These are phyloP conservation scores for Nyctibius bracteatus DNA, from an alignment of 2,113 vertebrate genomes.

Conservation along the genomic window DNA sequence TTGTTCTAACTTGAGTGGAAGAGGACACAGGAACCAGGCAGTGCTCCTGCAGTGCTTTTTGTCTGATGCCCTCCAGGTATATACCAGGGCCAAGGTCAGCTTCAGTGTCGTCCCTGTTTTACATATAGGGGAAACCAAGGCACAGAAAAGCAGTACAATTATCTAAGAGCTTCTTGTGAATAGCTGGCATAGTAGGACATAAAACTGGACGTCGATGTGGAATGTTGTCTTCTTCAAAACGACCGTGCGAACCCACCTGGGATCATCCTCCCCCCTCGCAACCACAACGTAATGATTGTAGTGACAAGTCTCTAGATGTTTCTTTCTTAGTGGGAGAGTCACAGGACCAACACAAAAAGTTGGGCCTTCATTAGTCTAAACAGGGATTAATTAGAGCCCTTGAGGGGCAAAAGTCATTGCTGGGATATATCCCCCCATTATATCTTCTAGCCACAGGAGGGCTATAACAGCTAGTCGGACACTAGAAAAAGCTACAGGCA, in stretches of 20 bases:
- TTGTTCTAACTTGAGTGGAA: neutral
- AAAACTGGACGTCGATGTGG: neutral
- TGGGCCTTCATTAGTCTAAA: conserved; percentile 4
- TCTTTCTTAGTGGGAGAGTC: neutral
- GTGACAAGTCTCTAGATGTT: neutral
- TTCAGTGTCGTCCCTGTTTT: neutral
- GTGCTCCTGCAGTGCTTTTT: neutral
- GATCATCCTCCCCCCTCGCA: neutral
- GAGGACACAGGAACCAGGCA: neutral
- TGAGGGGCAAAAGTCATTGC: neutral
- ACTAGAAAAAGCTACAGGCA: neutral
- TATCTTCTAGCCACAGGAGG: neutral
- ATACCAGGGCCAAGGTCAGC: neutral
- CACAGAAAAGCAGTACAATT: conserved; percentile 10
- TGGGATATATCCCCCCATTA: neutral
- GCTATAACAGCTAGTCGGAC: neutral
- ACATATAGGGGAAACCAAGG: neutral
- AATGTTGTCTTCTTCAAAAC: neutral
- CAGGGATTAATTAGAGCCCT: neutral
- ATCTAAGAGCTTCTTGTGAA: conserved; percentile 36
- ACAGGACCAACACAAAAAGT: conserved; percentile 1
- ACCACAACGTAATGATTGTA: accelerated
- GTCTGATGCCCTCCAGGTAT: neutral
- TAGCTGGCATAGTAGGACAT: neutral
- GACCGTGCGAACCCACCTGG: neutral